Conservation (phyloP, 2,797 vertebrate species). For the Delichon dasypus region DNA sequence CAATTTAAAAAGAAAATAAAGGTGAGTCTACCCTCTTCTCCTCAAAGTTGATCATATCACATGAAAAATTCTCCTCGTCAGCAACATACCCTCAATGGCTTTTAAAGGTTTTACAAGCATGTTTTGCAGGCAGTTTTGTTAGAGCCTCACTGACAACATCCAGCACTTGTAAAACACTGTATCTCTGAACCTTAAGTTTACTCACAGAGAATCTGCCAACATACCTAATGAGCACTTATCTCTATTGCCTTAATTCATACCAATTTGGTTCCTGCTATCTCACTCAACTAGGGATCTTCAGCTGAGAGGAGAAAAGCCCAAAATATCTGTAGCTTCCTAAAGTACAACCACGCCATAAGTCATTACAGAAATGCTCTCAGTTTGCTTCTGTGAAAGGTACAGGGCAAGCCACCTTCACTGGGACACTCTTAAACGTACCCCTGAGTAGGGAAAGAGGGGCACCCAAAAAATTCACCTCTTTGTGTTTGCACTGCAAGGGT, state of each 20-base stretch:
- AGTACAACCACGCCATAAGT: not conserved
- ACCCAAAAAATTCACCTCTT: not conserved
- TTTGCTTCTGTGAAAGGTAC: not conserved
- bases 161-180: not conserved
- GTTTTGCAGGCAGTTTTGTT: constrained; percentile 17
- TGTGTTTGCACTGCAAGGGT: not conserved
- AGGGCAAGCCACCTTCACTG: not conserved
- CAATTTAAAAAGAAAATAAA: constrained; percentile 53
- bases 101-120: constrained; percentile 33
- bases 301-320: not conserved
- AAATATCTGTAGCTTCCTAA: not conserved
- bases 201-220: not conserved
- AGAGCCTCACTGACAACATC: not conserved
- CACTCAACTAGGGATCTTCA: not conserved
- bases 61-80: constrained; percentile 10
- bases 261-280: accelerated
- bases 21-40: not conserved
- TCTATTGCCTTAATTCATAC: not conserved
- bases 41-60: constrained; percentile 3
- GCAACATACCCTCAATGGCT: constrained; percentile 28
- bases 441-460: accelerated
- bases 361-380: not conserved
- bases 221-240: not conserved
- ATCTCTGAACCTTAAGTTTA: not conserved
- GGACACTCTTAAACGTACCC: not conserved